Evolutionary conservation across 2,113 vertebrate species (phyloP), one percentile per base, ranked within the genome.

Genomic region (Arenaria interpres): DNA sequence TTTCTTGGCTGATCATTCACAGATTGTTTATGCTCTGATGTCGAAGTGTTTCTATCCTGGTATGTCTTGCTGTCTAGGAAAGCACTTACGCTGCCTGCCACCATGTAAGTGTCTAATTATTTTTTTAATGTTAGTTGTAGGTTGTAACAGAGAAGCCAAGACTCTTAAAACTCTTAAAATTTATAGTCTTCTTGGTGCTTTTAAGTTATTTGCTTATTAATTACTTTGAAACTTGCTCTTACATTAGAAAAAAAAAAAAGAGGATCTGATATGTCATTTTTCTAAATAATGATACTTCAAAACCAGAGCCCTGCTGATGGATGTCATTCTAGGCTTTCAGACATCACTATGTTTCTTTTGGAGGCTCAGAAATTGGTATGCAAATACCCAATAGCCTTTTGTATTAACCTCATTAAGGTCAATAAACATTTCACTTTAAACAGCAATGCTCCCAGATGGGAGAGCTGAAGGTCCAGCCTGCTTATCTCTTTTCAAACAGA

Each of bases 371-470:
- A 91, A 78, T 57, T 89, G 74, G 14, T 85, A 62, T 68, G 74
- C 22, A 92, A 78, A 94, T 78, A 46, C 23, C 20, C 53, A 53
- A 45, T 33, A 78, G 27, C 17, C 43, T 85, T 90, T 87, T 85
- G 30, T 19, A 54, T 85, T 85, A 72, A 87, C 33, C 39, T 89
- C 80, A 81, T 84, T 90, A 81, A 75, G 73, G 35, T 53, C 30
- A 95, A 82, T 91, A 91, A 89, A 81, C 77, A 72, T 85, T 93
- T 96, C 30, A 25, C 35, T 89, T 92, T 43, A 75, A 91, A 91
- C 39, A 75, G 51, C 56, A 64, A 12, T 72, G 60, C 10, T 87
- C 43, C 74, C 57, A 87, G 60, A 39, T 89, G 43, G 48, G 19
- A 68, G 24, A 45, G 7, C 22, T 78, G 66, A 79, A 85, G 79